Base-by-base conservation (phyloP, 2,797 vertebrate genomes). In the Florisuga fusca region DNA sequence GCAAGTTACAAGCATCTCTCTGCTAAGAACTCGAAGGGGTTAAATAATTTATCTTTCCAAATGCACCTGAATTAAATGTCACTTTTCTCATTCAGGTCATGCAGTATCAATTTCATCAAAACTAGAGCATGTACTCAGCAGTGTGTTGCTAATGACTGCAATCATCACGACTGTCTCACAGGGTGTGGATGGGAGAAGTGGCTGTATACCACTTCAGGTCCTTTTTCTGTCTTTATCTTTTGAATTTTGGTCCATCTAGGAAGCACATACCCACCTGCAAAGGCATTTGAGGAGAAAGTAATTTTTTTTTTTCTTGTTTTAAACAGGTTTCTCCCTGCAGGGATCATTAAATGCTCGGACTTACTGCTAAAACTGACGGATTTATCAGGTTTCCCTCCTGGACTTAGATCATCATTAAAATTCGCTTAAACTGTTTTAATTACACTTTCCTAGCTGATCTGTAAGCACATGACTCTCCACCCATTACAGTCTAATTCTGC, bases 381-480 rank as follows among this genome's bases (percentile, higher is more conserved):
- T 83, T 62, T 58, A 66, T 73, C 55, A 84, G 63, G n/a, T 88
- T 86, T 88, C 27, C 46, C 55, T 90, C 41, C 29, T 15, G 71
- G 88, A 89, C 59, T n/a, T 34, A 61, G 63, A 59, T 48, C 38
- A 90, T 62, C 59, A 73, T 82, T 90, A 92, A 68, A 95, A 79
- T 6, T 27, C 61, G 58, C 87, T 66, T 76, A 31, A 73, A 12
- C 34, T 90, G 36, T 71, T 93, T 90, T 94, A 92, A 82, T 91
- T 63, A 75, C 20, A 66, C 22, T 67, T 84, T 73, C 45, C 22
- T 31, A 67, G 63, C 15, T 63, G 34, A 84, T 62, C 50, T 54
- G 66, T 51, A 74, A 43, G 21, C 33, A 34, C 43, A 14, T 21
- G 22, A 20, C 38, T 66, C 43, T 53, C 2, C 54, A 48, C 45